phyloP scores from a whole-genome alignment of 1,140 invertebrate genomes.

The Melitaea cinxia region DNA sequence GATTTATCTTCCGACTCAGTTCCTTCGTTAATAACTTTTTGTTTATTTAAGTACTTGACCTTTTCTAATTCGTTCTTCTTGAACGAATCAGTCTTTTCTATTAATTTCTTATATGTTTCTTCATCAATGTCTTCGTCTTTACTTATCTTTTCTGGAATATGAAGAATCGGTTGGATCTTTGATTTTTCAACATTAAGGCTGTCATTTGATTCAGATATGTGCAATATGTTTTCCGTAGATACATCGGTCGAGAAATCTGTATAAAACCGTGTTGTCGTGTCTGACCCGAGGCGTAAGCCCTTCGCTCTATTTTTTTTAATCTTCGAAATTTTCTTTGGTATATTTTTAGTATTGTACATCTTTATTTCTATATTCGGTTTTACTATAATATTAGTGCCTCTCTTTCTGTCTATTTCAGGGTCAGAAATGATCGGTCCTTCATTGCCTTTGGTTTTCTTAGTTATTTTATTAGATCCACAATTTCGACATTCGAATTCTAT shows the following conservation, averaged over 20 bases:
- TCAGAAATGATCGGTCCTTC: conserved; percentile 62
- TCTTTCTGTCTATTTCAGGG: conserved; percentile 60
- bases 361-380: conserved; percentile 79
- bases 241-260: conserved; percentile 84
- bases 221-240: conserved; percentile 82
- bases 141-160: conserved; percentile 54
- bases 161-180: conserved; percentile 42
- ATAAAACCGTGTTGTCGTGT: conserved; percentile 85
- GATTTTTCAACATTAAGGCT: conserved; percentile 79
- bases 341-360: conserved; percentile 85
- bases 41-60: conserved; percentile 75
- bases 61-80: conserved; percentile 81
- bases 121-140: conserved; percentile 77
- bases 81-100: conserved; percentile 81
- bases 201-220: conserved; percentile 84
- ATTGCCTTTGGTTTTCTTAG: conserved; percentile 52
- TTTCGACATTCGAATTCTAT: conserved; percentile 76
- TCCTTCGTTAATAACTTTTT: conserved; percentile 74
- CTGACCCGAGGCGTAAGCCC: conserved; percentile 68
- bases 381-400: conserved; percentile 28
- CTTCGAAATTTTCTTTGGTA: conserved; percentile 85
- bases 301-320: conserved; percentile 84
- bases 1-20: conserved; percentile 62
- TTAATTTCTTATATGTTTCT: conserved; percentile 76
- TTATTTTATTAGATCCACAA: conserved; percentile 74